Conservation (phyloP, 2,888 invertebrate genomes). For the Lutraria lutraria region DNA sequence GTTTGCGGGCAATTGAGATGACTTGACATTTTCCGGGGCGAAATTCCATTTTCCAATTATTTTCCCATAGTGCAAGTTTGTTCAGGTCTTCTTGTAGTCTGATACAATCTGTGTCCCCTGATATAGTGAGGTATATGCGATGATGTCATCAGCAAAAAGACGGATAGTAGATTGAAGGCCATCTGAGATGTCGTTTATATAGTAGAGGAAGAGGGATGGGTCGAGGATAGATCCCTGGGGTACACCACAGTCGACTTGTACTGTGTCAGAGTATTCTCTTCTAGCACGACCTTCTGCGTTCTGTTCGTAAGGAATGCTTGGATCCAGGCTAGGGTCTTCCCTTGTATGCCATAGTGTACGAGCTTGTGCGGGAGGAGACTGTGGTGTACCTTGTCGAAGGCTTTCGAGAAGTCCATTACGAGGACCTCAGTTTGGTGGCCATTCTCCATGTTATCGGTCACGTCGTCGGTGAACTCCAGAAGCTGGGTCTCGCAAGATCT, state of each 20-base stretch:
- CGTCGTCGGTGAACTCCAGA: conserved; percentile 40
- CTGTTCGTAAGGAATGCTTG: conserved; percentile 39
- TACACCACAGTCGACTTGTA: conserved; percentile 26
- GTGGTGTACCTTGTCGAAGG: conserved; percentile 54
- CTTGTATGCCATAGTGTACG: conserved; percentile 41
- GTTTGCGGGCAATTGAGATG: conserved; percentile 40
- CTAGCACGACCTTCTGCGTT: conserved; percentile 32
- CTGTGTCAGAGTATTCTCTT: conserved; percentile 36
- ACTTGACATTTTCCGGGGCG: conserved; percentile 55
- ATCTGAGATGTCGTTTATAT: conserved; percentile 37
- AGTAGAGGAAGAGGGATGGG: conserved; percentile 39
- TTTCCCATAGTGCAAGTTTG: conserved; percentile 48
- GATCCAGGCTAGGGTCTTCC: conserved; percentile 34
- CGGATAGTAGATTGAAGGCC: conserved; percentile 23
- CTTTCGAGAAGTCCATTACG: conserved; percentile 48
- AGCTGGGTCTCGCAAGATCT: conserved; percentile 50
- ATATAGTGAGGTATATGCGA: conserved; percentile 44
- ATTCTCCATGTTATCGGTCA: conserved; percentile 5
- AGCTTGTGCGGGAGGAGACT: conserved; percentile 45
- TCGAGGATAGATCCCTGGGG: conserved; percentile 47
- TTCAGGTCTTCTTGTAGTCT: conserved; percentile 5
- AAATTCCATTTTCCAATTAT: conserved; percentile 56
- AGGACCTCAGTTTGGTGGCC: conserved; percentile 45
- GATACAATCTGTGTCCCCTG: not conserved
- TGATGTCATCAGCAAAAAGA: conserved; percentile 56